Base-by-base conservation (phyloP, 2,113 vertebrate species). In the Pluvialis apricaria region DNA sequence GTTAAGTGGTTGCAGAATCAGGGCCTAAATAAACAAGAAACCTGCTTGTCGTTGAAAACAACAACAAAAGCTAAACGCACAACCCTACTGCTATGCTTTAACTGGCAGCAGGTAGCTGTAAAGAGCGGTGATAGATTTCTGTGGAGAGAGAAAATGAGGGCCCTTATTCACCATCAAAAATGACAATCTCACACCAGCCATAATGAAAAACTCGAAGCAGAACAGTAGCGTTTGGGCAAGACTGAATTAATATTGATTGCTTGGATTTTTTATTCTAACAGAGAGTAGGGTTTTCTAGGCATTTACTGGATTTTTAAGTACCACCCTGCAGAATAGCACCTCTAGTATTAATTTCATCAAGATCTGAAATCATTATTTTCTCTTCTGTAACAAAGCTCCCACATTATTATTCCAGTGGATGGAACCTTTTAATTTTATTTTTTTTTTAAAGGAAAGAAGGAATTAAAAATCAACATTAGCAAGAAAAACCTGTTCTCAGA, bases 161-260 rank as follows among this genome's bases (percentile, higher is more conserved):
- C 10, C 60, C 69, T 92, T 32, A 47, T 15, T 78, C 93, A 62
- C 69, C 60, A 58, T 11, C 44, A 69, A 31, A 92, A 95, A 92
- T 49, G 18, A 92, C 88, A 93, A 36, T 44, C 86, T 89, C 86
- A 54, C 61, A 76, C 69, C 12, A 9, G 88, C 51, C 65, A 15
- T 86, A 86, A 96, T 65, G 70, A 94, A 89, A 73, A 92, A 57
- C 83, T 84, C 73, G 57, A 91, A 47, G 57, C 51, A 88, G 68
- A 86, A 83, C 49, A 68, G 92, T 77, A 89, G 83, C 4, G 0
- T 82, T 32, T 45, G 65, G 88, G 52, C 34, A 84, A 79, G 66
- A 40, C 36, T 89, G 80, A 86, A 95, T 94, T 91, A 86, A 91
- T 54, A 95, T 38, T 88, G 92, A 94, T 88, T 92, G 82, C 71